Evolutionary conservation across 2,113 vertebrate species (phyloP).

Genomic region (Cinclus mexicanus): DNA sequence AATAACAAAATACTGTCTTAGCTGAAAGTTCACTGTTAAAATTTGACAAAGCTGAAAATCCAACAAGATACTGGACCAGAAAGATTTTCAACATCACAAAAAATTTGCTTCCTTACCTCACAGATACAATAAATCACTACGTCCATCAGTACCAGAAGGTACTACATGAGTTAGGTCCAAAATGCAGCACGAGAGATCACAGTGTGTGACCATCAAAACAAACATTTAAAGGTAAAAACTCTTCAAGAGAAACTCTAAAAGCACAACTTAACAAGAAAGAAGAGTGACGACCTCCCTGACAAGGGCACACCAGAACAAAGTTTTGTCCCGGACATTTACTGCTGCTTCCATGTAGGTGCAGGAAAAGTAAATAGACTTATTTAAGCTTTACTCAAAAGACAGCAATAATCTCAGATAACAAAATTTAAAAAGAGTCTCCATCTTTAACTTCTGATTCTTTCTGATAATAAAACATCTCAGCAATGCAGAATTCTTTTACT

Average conservation of each 20-base stretch:
- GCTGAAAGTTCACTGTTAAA: neutral
- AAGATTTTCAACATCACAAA: neutral
- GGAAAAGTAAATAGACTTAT: neutral
- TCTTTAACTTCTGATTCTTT: neutral
- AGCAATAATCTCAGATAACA: neutral
- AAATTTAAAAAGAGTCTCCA: neutral
- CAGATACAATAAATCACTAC: neutral
- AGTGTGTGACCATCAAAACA: neutral
- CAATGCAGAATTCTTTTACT: neutral
- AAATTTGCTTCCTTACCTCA: neutral
- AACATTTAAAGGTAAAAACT: neutral
- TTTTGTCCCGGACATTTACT: neutral
- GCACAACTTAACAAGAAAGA: neutral
- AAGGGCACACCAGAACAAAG: neutral
- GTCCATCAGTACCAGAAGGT: neutral
- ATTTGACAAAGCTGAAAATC: neutral
- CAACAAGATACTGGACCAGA: neutral
- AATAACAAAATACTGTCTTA: neutral
- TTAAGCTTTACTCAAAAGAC: neutral
- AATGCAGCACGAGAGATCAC: neutral
- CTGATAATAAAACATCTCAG: neutral
- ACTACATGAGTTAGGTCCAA: neutral
- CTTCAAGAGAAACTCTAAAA: neutral
- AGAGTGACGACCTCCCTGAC: neutral
- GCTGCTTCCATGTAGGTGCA: neutral